phyloP scores from a whole-genome alignment of 2,888 invertebrate genomes.

The Meliscaeva auricollis region DNA sequence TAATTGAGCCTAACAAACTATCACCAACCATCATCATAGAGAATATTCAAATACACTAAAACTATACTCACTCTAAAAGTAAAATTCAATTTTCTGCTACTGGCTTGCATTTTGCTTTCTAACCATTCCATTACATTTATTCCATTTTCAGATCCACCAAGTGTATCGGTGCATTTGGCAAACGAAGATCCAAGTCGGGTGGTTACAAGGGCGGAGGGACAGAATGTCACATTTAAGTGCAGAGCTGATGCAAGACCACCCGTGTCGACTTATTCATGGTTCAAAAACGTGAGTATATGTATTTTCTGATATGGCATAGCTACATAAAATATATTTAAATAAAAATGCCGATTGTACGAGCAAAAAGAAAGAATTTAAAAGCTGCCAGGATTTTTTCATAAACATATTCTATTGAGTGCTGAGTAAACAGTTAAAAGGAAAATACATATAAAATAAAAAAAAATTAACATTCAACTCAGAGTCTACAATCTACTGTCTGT shows the following conservation, averaged over 20 bases:
- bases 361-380: constrained; percentile 34
- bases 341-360: constrained; percentile 33
- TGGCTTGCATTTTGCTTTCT: constrained; percentile 41
- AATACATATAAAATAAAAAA: not conserved
- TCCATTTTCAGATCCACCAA: constrained; percentile 89
- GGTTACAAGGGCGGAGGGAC: constrained; percentile 87
- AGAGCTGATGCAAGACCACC: constrained; percentile 91
- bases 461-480: not conserved
- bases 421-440: constrained; percentile 12
- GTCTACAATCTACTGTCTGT: not conserved
- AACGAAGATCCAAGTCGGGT: constrained; percentile 87
- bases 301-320: not conserved
- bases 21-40: not conserved
- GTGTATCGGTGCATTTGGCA: constrained; percentile 88
- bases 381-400: constrained; percentile 24
- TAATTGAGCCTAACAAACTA: constrained; percentile 50
- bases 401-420: constrained; percentile 20
- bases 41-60: constrained; percentile 39
- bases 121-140: constrained; percentile 55
- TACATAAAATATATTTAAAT: not conserved
- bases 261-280: constrained; percentile 91
- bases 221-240: constrained; percentile 91
- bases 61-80: not conserved
- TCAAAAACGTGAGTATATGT: constrained; percentile 90
- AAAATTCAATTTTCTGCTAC: constrained; percentile 49